phyloP scores from a whole-genome alignment of 2,888 invertebrate species.

The Tiliacea aurago region DNA sequence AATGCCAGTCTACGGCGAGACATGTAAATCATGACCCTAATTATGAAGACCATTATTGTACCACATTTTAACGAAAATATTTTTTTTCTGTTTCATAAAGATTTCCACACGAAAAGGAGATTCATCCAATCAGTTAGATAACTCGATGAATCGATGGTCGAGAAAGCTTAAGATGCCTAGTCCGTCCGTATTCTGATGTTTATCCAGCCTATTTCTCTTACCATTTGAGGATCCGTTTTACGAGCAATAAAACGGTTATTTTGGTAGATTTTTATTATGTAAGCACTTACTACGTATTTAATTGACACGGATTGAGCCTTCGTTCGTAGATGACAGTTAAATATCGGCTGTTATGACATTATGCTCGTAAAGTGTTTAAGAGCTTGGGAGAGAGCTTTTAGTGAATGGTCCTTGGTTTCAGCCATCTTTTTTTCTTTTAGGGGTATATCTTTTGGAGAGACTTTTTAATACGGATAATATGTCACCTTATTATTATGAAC shows the following conservation, averaged over 20 bases:
- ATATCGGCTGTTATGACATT: neutral
- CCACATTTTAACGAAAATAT: too few relatives aligned
- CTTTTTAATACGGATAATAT: neutral
- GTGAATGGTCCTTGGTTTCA: neutral
- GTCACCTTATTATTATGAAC: too few relatives aligned
- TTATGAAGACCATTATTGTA: too few relatives aligned
- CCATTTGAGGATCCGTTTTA: slow-evolving; percentile 15
- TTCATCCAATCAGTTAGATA: too few relatives aligned
- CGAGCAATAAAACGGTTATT: slow-evolving; percentile 31
- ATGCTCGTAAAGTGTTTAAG: slow-evolving; percentile 21
- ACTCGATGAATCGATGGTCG: too few relatives aligned
- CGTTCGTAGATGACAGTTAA: neutral
- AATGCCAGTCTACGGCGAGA: too few relatives aligned
- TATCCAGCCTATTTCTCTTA: slow-evolving; percentile 4
- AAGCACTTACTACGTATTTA: slow-evolving; percentile 12
- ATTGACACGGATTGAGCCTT: slow-evolving; percentile 19
- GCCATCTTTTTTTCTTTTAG: neutral
- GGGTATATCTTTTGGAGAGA: neutral
- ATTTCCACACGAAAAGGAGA: too few relatives aligned
- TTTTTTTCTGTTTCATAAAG: too few relatives aligned
- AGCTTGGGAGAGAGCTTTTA: neutral
- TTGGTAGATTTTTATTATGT: slow-evolving; percentile 29
- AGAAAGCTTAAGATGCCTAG: too few relatives aligned
- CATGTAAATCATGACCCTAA: too few relatives aligned
- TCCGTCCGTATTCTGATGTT: too few relatives aligned